Conservation (phyloP, 2,113 vertebrate species). For the Plotosus lineatus region DNA sequence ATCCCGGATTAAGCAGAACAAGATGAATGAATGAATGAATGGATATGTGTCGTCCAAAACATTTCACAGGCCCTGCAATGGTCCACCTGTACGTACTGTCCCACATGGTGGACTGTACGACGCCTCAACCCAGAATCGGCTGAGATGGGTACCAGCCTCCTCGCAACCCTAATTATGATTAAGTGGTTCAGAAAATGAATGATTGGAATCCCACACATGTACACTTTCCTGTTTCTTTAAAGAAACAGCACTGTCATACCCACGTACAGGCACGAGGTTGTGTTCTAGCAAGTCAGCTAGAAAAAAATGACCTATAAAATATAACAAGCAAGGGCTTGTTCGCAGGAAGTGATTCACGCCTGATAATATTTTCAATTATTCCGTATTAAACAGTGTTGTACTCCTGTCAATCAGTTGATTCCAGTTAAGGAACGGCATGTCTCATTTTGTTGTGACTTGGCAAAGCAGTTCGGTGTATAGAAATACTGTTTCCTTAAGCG, state of each 20-base stretch:
- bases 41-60: no score
- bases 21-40: no score
- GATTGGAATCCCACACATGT: no score
- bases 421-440: not conserved
- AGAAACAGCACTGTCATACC: not conserved
- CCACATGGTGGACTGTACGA: no score
- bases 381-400: not conserved
- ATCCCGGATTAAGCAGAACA: no score
- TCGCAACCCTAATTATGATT: no score
- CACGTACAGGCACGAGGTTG: not conserved
- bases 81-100: no score
- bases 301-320: constrained; percentile 17
- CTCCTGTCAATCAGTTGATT: not conserved
- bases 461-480: not conserved
- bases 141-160: no score
- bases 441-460: not conserved
- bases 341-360: not conserved
- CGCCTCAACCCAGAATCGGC: no score
- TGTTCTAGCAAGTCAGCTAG: constrained; percentile 14
- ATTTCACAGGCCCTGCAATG: no score
- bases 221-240: not conserved
- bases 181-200: no score
- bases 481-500: not conserved
- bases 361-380: not conserved
- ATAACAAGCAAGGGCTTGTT: not conserved